Evolutionary conservation across 2,888 invertebrate genomes (phyloP).

Genomic region (Pristionchus maxplancki): DNA sequence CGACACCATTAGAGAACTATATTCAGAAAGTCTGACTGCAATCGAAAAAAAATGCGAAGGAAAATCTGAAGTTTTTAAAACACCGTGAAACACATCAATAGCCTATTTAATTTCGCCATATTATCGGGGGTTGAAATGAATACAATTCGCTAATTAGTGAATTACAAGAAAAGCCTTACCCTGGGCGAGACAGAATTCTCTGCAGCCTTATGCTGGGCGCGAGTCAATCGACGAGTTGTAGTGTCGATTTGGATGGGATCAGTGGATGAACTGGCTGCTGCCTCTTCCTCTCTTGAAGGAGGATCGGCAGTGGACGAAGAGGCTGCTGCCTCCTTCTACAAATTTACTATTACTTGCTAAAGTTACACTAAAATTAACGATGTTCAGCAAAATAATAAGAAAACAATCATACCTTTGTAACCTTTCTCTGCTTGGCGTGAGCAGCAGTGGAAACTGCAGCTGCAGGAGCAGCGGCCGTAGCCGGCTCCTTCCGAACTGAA

Average conservation of each 20-base stretch:
- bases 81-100: no score
- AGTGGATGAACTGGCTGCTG: background rate
- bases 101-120: no score
- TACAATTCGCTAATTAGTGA: no score
- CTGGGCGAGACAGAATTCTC: background rate
- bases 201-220: background rate
- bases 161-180: no score
- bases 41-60: no score
- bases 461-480: background rate
- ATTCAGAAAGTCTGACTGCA: no score
- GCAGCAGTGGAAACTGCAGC: conserved; percentile 43
- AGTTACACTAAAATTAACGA: background rate
- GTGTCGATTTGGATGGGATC: background rate
- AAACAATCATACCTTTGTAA: background rate
- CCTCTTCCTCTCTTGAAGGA: background rate
- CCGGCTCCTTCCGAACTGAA: background rate
- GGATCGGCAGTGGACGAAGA: background rate
- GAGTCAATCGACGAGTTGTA: background rate
- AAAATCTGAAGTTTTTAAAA: no score
- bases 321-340: background rate
- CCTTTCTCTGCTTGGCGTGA: conserved; percentile 32
- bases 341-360: background rate
- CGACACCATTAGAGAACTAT: no score
- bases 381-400: background rate
- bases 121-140: no score